Base-by-base conservation (phyloP, 2,113 vertebrate species). In the Coregonus clupeaformis region DNA sequence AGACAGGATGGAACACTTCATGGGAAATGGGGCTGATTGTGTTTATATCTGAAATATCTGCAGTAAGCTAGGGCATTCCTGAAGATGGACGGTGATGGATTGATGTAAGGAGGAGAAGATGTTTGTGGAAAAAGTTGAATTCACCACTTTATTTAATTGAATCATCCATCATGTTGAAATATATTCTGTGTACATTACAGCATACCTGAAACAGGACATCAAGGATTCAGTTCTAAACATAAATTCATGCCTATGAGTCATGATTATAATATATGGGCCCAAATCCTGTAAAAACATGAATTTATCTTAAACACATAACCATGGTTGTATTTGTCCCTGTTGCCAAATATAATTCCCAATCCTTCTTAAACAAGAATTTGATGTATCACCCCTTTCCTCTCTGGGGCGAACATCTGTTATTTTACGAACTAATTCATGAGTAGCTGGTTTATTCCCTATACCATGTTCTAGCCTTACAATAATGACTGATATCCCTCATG, bases 401-500 rank as follows among this genome's bases (percentile, higher is more conserved):
- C 32, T 47, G 18, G 42, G 6, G 77, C 72, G 74, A 82, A 82
- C 70, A 62, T 6, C 14, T 68, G 59, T 81, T 73, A 84, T 77
- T 73, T 72, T 5, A 66, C 52, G 36, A 47, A 71, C 24, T 59
- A 30, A 74, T 36, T 75, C 67, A 29, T 12, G 20, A 59, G 42
- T 68, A 47, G 66, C 65, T 49, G 29, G 64, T 20, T 4, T 14
- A 64, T 73, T 36, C 52, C 66, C 62, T 59, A 2, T 69, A 30
- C 64, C 75, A 74, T n/a, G 63, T 82, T 74, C 69, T 55, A 62
- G 27, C 60, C 70, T 73, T 59, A 75, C 57, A 66, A 79, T 84
- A 86, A 87, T 69, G 76, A 77, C 74, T 62, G 79, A 81, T 74
- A 70, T 82, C 77, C 75, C 68, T 78, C 64, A 63, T 80, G 69